phyloP scores from a whole-genome alignment of 2,797 vertebrate species.

The Alexandromys oeconomus region DNA sequence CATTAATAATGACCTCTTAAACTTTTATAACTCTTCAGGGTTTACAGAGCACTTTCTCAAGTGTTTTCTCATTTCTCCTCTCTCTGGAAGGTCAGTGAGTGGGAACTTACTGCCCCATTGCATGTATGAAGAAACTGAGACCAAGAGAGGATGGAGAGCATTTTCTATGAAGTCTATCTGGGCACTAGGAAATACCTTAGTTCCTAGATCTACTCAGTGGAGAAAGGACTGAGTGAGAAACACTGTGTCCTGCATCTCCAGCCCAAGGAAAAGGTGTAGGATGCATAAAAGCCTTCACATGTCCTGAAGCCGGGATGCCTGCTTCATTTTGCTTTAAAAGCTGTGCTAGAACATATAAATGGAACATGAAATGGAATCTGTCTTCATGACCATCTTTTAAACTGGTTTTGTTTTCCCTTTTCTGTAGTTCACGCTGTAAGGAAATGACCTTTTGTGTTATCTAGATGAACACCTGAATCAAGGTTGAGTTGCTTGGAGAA shows the following conservation, averaged over 20 bases:
- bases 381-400: not conserved
- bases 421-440: not conserved
- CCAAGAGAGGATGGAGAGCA: not conserved
- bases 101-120: not conserved
- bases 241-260: too few species aligned
- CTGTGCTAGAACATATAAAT: not conserved
- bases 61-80: slow-evolving; percentile 31
- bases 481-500: not conserved
- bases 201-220: not conserved
- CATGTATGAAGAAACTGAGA: not conserved
- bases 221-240: not conserved
- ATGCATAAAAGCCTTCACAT: not conserved
- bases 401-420: not conserved
- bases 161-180: not conserved
- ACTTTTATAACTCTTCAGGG: slow-evolving; percentile 74
- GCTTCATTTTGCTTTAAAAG: slow-evolving; percentile 1
- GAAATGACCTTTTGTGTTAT: not conserved
- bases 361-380: not conserved
- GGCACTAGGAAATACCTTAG: not conserved
- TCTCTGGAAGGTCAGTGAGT: not conserved
- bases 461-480: not conserved
- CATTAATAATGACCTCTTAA: slow-evolving; percentile 78
- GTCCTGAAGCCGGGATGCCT: not conserved
- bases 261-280: not conserved
- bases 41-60: slow-evolving; percentile 76